Conservation (phyloP, 64 coral and sea anemone species). For the Platygyra sinensis region DNA sequence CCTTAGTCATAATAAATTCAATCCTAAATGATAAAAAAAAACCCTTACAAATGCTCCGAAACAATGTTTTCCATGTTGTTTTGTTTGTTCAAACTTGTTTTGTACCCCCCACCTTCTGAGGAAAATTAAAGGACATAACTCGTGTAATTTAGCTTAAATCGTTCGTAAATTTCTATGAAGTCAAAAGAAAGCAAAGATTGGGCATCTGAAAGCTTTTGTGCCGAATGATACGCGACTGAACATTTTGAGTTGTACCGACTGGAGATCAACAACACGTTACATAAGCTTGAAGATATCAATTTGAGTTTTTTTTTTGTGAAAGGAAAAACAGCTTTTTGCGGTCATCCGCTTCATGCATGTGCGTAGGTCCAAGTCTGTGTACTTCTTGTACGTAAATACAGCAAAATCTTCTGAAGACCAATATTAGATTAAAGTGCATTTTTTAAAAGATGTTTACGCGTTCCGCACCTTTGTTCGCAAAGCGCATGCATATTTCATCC, state of each 20-base stretch:
- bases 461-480: not conserved
- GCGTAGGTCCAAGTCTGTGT: not conserved
- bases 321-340: not conserved
- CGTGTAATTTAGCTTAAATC: not conserved
- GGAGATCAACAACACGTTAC: not conserved
- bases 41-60: not conserved
- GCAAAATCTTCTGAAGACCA: not conserved
- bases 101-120: not conserved
- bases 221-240: not conserved
- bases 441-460: not conserved
- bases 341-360: not conserved
- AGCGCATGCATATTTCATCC: not conserved
- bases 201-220: not conserved
- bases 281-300: not conserved
- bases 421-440: not conserved
- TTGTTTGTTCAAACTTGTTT: conserved; percentile 30
- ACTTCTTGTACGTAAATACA: not conserved
- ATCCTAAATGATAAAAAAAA: not conserved
- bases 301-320: not conserved
- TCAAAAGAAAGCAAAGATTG: not conserved
- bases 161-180: not conserved
- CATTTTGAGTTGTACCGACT: too few relatives aligned
- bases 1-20: not conserved
- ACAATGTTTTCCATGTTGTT: conserved; percentile 7
- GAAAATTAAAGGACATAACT: not conserved